phyloP scores from a whole-genome alignment of 2,888 invertebrate genomes.

The Graphium colonna region DNA sequence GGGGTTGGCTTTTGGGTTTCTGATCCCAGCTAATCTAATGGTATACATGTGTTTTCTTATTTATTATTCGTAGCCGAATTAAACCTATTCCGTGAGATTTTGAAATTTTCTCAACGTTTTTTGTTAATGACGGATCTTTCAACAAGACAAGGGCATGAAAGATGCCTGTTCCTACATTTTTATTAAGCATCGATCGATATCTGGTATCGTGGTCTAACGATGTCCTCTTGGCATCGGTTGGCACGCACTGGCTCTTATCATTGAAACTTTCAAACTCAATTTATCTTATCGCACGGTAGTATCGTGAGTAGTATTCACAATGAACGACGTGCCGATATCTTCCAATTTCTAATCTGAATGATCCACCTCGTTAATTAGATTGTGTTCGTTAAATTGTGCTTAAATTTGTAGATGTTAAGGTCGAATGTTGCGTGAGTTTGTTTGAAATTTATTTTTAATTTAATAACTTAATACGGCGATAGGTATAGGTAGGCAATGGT shows the following conservation, averaged over 20 bases:
- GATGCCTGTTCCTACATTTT: background rate
- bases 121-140: background rate
- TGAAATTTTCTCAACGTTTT: background rate
- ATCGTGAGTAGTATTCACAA: constrained; percentile 76
- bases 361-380: constrained; percentile 73
- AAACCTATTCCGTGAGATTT: too few relatives aligned
- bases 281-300: constrained; percentile 75
- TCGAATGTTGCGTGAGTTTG: constrained; percentile 38
- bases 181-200: constrained; percentile 14
- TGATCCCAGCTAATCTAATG: too few relatives aligned
- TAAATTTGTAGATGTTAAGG: constrained; percentile 39
- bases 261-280: constrained; percentile 69
- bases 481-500: constrained; percentile 70
- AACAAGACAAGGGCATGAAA: background rate
- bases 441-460: constrained; percentile 66
- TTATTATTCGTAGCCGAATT: too few relatives aligned
- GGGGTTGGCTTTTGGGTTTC: too few relatives aligned
- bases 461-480: constrained; percentile 76
- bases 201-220: constrained; percentile 2
- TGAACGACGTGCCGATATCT: constrained; percentile 78
- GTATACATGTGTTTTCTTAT: too few relatives aligned
- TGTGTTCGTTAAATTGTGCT: constrained; percentile 37
- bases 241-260: constrained; percentile 59
- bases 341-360: constrained; percentile 77
- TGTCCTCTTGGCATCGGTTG: background rate